These are phyloP conservation scores for Gortyna flavago DNA, from an alignment of 2,888 invertebrate genomes.

Conservation along the genomic window DNA sequence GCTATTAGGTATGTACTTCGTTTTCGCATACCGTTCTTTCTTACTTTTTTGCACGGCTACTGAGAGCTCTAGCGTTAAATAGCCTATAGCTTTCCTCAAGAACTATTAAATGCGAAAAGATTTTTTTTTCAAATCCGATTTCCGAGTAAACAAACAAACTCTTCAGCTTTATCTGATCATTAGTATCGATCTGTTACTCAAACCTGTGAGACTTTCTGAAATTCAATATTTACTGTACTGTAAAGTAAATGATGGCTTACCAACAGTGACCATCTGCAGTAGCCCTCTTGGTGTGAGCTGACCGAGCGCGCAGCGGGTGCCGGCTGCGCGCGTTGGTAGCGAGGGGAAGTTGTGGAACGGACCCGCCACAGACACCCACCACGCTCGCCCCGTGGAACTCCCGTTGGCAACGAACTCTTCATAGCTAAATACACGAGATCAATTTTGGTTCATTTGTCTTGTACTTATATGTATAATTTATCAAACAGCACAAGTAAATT, in stretches of 20 bases:
- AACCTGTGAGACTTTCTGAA: neutral
- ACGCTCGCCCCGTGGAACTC: slow-evolving; percentile 90
- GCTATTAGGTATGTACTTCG: no score
- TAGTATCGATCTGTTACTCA: no score
- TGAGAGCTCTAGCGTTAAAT: no score
- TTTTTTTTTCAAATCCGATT: no score
- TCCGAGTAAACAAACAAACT: no score
- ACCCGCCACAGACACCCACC: slow-evolving; percentile 94
- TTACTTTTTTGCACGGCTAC: no score
- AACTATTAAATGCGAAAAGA: no score
- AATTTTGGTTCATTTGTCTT: neutral
- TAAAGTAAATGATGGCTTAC: slow-evolving; percentile 81
- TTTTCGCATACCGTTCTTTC: no score
- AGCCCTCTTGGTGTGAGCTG: slow-evolving; percentile 96
- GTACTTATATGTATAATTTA: no score
- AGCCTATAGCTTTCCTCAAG: no score
- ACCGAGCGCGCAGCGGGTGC: slow-evolving; percentile 94
- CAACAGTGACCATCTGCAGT: slow-evolving; percentile 95
- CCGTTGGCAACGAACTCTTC: slow-evolving; percentile 90
- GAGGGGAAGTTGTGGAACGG: slow-evolving; percentile 96
- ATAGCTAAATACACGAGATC: slow-evolving; percentile 77
- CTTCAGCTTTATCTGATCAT: no score
- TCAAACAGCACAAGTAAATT: neutral
- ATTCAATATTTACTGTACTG: neutral
- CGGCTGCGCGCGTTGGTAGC: slow-evolving; percentile 89